Conservation (phyloP, 2,888 invertebrate genomes). For the Onthophagus sagittarius region DNA sequence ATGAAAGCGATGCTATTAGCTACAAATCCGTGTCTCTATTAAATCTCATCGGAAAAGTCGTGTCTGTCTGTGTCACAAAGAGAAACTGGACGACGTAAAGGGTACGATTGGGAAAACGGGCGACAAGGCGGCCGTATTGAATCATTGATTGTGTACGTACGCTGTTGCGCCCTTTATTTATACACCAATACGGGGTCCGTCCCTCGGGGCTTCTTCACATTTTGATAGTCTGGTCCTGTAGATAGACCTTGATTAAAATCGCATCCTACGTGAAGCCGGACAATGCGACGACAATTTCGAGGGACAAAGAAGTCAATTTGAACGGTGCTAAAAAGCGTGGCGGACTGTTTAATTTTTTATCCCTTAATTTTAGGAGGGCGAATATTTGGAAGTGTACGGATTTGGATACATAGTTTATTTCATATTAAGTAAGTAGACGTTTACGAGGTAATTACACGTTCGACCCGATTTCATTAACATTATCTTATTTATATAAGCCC, state of each 20-base stretch:
- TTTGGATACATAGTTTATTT: neutral
- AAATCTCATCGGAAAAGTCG: neutral
- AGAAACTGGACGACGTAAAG: neutral
- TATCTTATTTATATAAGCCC: slow-evolving; percentile 8
- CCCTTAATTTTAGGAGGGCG: neutral
- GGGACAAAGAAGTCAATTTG: neutral
- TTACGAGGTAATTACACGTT: neutral
- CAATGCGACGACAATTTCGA: neutral
- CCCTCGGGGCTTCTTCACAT: neutral
- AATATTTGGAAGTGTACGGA: neutral
- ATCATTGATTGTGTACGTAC: neutral
- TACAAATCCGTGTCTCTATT: neutral
- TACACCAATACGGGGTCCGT: neutral
- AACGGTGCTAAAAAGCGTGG: neutral
- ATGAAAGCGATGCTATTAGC: neutral
- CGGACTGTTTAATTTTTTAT: neutral
- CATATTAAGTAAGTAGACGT: neutral
- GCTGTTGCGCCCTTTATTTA: neutral
- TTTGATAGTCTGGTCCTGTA: neutral
- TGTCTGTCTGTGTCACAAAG: neutral
- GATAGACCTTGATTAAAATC: neutral
- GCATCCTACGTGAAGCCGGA: neutral
- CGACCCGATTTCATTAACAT: neutral
- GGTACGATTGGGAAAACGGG: neutral
- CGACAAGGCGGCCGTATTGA: neutral